phyloP scores from a whole-genome alignment of 1,140 invertebrate genomes.

The Pemphigus obesinymphae region DNA sequence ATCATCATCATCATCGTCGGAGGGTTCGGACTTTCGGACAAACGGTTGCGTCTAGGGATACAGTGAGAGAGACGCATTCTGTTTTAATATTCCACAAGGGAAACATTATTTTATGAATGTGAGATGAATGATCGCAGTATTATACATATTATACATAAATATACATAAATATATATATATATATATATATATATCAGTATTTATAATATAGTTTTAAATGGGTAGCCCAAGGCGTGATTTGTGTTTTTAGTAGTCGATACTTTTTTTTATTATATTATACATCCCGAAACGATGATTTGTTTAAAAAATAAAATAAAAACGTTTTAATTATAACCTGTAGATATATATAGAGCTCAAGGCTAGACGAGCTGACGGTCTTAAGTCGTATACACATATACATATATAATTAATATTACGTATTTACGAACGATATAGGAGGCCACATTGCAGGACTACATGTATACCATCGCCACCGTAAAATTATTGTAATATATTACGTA shows the following conservation, averaged over 20 bases:
- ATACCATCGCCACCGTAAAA: neutral
- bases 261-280: too few relatives aligned
- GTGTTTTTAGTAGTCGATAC: neutral
- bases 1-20: too few relatives aligned
- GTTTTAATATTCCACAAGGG: slow-evolving; percentile 15
- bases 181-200: too few relatives aligned
- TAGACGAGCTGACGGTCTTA: too few relatives aligned
- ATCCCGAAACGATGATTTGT: neutral
- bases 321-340: neutral
- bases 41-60: too few relatives aligned
- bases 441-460: too few relatives aligned
- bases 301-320: too few relatives aligned
- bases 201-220: neutral
- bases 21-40: neutral
- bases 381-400: neutral
- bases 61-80: neutral
- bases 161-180: too few relatives aligned
- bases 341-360: neutral
- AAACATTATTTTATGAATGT: neutral
- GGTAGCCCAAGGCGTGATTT: neutral
- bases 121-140: neutral
- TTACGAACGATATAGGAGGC: too few relatives aligned
- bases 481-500: neutral
- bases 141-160: too few relatives aligned
- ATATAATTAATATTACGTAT: too few relatives aligned